These are phyloP conservation scores for Oryzias curvinotus DNA, from an alignment of 2,113 vertebrate genomes.

Conservation along the genomic window DNA sequence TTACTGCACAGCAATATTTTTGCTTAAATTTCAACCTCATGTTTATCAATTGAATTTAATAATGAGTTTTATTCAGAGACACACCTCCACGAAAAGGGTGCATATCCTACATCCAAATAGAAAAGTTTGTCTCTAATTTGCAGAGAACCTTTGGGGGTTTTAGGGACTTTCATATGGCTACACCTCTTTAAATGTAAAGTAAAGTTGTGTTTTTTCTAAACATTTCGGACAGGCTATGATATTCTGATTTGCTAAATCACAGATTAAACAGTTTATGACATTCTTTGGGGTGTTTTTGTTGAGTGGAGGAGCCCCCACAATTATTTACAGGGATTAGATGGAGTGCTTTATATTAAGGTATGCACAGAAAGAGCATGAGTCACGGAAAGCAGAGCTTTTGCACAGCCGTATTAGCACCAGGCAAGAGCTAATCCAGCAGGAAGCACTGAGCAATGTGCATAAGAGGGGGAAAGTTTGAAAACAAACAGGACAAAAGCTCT, in stretches of 20 bases:
- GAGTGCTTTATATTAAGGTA: slow-evolving; percentile 70
- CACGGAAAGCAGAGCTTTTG: slow-evolving; percentile 38
- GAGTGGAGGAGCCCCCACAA: slow-evolving; percentile 44
- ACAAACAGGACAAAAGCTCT: slow-evolving; percentile 69
- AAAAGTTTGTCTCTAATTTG: too few species aligned
- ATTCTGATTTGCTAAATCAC: slow-evolving; percentile 60
- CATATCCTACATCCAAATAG: too few species aligned
- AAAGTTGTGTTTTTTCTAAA: too few species aligned
- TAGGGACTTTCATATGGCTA: too few species aligned
- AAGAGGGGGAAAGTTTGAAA: slow-evolving; percentile 66
- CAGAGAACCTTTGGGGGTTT: too few species aligned
- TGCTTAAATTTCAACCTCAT: too few species aligned
- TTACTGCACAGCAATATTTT: too few species aligned
- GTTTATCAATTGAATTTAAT: too few species aligned
- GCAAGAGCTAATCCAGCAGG: slow-evolving; percentile 59
- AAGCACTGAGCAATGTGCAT: slow-evolving; percentile 49
- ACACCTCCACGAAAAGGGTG: too few species aligned
- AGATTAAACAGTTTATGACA: slow-evolving; percentile 77
- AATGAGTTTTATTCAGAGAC: too few species aligned
- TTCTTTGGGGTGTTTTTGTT: slow-evolving; percentile 71
- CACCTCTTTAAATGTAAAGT: too few species aligned
- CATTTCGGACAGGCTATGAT: slow-evolving; percentile 24
- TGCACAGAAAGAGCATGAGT: slow-evolving; percentile 67
- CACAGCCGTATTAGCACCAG: slow-evolving; percentile 37
- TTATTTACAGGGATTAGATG: slow-evolving; percentile 68